Evolutionary conservation across 2,797 vertebrate genomes (phyloP).

Genomic region (Sylvia borin): DNA sequence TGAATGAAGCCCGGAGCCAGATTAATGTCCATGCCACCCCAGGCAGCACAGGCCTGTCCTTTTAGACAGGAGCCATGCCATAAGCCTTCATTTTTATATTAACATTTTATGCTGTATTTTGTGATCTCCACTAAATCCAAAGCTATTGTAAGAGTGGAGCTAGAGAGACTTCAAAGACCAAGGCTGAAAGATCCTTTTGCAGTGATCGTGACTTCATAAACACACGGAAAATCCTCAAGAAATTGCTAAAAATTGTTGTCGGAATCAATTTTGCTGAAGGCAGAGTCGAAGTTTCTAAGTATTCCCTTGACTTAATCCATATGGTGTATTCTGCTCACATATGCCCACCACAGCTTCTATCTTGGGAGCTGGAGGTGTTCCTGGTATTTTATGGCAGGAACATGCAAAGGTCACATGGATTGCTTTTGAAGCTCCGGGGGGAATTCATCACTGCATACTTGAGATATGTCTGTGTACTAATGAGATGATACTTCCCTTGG

Average conservation of each 20-base stretch:
- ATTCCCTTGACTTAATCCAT: conserved; percentile 52
- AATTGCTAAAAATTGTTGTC: conserved; percentile 28
- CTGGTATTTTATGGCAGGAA: conserved; percentile 63
- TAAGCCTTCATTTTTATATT: neutral
- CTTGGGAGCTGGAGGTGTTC: conserved; percentile 64
- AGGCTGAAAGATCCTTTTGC: conserved; percentile 10
- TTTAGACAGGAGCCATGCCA: neutral
- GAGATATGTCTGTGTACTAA: conserved; percentile 43
- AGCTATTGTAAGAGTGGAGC: neutral
- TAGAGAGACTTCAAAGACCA: conserved; percentile 32
- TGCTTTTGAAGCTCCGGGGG: conserved; percentile 41
- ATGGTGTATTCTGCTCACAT: conserved; percentile 56
- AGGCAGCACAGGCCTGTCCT: neutral
- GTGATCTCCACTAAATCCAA: conserved; percentile 23
- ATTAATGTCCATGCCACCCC: neutral
- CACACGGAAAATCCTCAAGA: neutral
- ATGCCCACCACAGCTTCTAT: conserved; percentile 64
- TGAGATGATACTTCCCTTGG: conserved; percentile 2
- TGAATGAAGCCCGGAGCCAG: conserved; percentile 20
- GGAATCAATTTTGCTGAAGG: conserved; percentile 33
- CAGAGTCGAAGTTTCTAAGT: conserved; percentile 13
- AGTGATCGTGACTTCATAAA: neutral
- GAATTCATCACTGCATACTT: conserved; percentile 28
- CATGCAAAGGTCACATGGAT: conserved; percentile 56
- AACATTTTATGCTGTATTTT: conserved; percentile 30